These are phyloP conservation scores for Drosophila hawaiiensis DNA, from an alignment of 2,888 invertebrate genomes.

Conservation along the genomic window DNA sequence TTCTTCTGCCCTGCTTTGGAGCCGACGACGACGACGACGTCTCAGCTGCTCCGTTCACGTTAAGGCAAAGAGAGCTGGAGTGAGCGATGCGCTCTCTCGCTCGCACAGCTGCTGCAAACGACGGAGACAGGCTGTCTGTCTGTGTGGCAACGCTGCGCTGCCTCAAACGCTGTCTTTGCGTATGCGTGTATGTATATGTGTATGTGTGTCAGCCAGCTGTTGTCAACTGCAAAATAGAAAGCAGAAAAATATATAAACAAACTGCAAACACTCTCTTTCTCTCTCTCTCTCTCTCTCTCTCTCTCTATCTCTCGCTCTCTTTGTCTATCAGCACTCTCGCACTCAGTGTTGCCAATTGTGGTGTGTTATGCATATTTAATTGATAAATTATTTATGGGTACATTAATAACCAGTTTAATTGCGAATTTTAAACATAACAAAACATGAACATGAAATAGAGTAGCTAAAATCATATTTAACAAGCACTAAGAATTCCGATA, in stretches of 20 bases:
- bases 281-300: background rate
- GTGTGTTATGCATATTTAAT: background rate
- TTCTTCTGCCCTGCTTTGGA: conserved; percentile 4
- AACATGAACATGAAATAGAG: background rate
- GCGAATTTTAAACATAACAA: background rate
- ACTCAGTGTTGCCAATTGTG: background rate
- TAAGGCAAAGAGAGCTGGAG: conserved; percentile 13
- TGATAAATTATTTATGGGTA: background rate
- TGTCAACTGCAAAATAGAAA: conserved; percentile 72
- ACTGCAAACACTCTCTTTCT: conserved; percentile 30
- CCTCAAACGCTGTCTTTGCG: conserved; percentile 24
- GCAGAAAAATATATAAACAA: conserved; percentile 58
- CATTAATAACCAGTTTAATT: background rate
- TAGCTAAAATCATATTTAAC: background rate
- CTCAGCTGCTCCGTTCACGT: conserved; percentile 30
- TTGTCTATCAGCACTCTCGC: background rate
- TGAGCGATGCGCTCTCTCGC: conserved; percentile 27
- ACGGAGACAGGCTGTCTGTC: conserved; percentile 63
- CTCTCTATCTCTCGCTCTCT: background rate
- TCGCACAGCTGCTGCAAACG: conserved; percentile 24
- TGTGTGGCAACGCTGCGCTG: conserved; percentile 41
- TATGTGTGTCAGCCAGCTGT: conserved; percentile 47
- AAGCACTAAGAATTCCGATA: background rate
- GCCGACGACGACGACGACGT: conserved; percentile 14
- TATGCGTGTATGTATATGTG: conserved; percentile 3